Evolutionary conservation across 2,888 invertebrate genomes (phyloP), one percentile per base, ranked within the genome.

Genomic region (Meta bourneti): DNA sequence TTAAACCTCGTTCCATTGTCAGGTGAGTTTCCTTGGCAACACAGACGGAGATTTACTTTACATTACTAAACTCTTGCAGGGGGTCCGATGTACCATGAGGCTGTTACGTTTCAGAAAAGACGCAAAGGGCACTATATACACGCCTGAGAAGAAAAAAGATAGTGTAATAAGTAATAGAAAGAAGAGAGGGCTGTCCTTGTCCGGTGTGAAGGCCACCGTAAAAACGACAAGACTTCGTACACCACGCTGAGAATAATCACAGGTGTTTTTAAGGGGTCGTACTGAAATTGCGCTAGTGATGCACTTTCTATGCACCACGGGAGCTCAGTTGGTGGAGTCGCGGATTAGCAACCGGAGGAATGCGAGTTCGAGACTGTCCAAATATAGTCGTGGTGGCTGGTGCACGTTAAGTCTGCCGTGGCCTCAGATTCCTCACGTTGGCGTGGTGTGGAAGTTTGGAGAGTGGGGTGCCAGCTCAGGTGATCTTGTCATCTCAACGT

Each of bases 151-250:
- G 11, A 16, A 16, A 16, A 61, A 61, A 61, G 16, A 74, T n/a
- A 34, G 34, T 11, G 74, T 19, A 74, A 34, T 34, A 74, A n/a
- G 74, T 11, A 74, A 74, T 74, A 75, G 74, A 74, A 75, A 9
- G 34, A 74, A n/a, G 69, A 51, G 85, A 49, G 20, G 74, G 75
- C 74, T 81, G 74, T 51, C 71, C 71, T 71, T 79, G 87, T 88
- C 69, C 81, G 49, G 74, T 34, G 88, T 74, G 88, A 88, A 80
- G 80, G 80, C 80, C 80, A 88, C 79, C 72, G 80, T 88, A 80
- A 80, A 74, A 81, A 81, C 80, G 80, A 88, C 61, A 52, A 19
- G 54, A 79, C n/a, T n/a, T 54, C 52, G 51, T 52, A 52, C 80
- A 20, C 51, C 88, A 48, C 54, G 80, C 80, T 16, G 81, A 16